A percentile compares a stretch with the other conserved stretches of the same genome.
phyloP scores from a whole-genome alignment of 2,888 invertebrate genomes.

The Cephonodes hylas region DNA sequence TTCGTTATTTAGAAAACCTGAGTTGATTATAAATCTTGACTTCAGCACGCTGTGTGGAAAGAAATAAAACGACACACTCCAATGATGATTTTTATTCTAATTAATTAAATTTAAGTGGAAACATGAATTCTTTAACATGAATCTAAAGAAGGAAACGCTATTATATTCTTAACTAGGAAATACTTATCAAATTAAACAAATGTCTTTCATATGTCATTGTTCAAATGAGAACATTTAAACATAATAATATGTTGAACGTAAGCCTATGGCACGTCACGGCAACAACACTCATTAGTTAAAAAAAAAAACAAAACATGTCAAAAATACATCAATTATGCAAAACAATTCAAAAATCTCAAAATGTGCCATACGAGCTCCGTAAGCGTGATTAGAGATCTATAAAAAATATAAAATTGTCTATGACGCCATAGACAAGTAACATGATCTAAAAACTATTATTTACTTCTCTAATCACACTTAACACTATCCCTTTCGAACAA shows the following conservation, averaged over 20 bases:
- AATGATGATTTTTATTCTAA: constrained; percentile 80
- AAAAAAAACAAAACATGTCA: constrained; percentile 27
- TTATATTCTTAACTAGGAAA: constrained; percentile 77
- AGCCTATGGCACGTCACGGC: constrained; percentile 59
- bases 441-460: constrained; percentile 2
- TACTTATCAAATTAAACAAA: constrained; percentile 74
- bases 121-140: constrained; percentile 81
- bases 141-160: constrained; percentile 81
- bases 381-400: constrained; percentile 32
- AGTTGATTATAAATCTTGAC: not conserved
- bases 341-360: constrained; percentile 41
- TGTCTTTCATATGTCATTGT: constrained; percentile 73
- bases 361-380: constrained; percentile 47
- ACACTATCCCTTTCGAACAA: constrained; percentile 22
- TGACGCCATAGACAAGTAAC: not conserved
- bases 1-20: no score
- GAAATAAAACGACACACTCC: constrained; percentile 58
- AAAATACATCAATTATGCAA: constrained; percentile 40
- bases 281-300: constrained; percentile 42
- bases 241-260: constrained; percentile 27
- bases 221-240: constrained; percentile 42
- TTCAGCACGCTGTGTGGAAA: not conserved
- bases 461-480: constrained; percentile 35
- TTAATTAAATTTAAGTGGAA: constrained; percentile 80
- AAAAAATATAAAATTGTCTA: constrained; percentile 6